Percentiles rank a stretch among this genome's conserved stretches.
Evolutionary conservation across 1,140 invertebrate genomes (phyloP).

Genomic region (Polyergus mexicanus): DNA sequence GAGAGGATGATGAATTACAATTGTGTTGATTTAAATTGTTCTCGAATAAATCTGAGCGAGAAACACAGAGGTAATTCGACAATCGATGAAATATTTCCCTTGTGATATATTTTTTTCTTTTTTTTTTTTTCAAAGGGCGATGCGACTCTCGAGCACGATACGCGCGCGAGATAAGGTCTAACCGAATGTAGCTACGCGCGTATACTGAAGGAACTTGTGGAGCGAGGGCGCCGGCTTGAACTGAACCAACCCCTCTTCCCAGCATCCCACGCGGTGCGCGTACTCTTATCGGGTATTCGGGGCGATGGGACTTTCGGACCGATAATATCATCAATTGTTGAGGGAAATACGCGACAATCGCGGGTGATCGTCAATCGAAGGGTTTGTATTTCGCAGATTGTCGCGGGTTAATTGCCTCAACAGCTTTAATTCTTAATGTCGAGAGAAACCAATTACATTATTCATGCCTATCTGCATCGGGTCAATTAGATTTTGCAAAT

Average conservation of each 20-base stretch:
- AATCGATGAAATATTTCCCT: not conserved
- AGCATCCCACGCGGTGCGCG: conserved; percentile 76
- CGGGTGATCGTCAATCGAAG: not conserved
- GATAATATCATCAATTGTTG: conserved; percentile 29
- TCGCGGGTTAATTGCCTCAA: conserved; percentile 11
- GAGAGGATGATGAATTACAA: not conserved
- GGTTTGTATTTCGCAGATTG: not conserved
- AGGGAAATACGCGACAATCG: conserved; percentile 22
- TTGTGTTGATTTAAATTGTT: not conserved
- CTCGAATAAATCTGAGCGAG: not conserved
- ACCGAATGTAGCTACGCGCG: conserved; percentile 79
- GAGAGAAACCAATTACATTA: conserved; percentile 28
- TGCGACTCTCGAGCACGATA: conserved; percentile 31
- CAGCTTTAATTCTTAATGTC: not conserved
- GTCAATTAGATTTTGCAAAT: conserved; percentile 12
- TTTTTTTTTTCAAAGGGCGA: not conserved
- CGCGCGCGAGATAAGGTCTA: conserved; percentile 69
- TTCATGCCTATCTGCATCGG: not conserved
- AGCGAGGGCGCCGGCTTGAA: conserved; percentile 77
- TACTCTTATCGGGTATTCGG: conserved; percentile 70
- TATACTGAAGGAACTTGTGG: conserved; percentile 80
- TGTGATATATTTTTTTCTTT: not conserved
- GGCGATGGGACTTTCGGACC: conserved; percentile 30
- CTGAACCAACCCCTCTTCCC: conserved; percentile 72
- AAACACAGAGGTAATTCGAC: not conserved